phyloP scores from a whole-genome alignment of 1,140 invertebrate species.

The Penaeus indicus region DNA sequence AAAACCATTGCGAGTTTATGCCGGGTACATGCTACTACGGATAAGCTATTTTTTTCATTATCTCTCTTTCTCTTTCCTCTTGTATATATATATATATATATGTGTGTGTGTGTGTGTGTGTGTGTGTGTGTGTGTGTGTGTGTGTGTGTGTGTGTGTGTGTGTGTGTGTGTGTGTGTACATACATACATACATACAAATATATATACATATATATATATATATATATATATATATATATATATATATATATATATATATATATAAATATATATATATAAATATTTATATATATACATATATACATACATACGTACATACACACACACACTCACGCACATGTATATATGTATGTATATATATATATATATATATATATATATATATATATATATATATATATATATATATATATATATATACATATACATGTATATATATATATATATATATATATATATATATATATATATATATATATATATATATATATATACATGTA shows the following conservation, averaged over 20 bases:
- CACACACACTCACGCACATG: too few relatives aligned
- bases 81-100: constrained; percentile 44
- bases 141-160: constrained; percentile 39
- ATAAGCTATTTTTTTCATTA: too few relatives aligned
- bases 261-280: constrained; percentile 17
- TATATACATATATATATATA: constrained; percentile 15
- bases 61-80: too few relatives aligned
- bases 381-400: not conserved
- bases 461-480: not conserved
- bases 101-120: constrained; percentile 19
- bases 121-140: constrained; percentile 29
- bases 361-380: too few relatives aligned
- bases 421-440: not conserved
- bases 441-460: not conserved
- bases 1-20: too few relatives aligned
- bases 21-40: too few relatives aligned
- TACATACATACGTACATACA: not conserved
- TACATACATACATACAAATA: not conserved
- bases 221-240: constrained; percentile 5
- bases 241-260: constrained; percentile 1
- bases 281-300: not conserved
- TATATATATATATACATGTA: constrained; percentile 6
- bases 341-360: not conserved
- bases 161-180: constrained; percentile 12
- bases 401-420: not conserved